These are phyloP conservation scores for Halesus radiatus DNA, from an alignment of 1,140 invertebrate genomes.

Conservation along the genomic window DNA sequence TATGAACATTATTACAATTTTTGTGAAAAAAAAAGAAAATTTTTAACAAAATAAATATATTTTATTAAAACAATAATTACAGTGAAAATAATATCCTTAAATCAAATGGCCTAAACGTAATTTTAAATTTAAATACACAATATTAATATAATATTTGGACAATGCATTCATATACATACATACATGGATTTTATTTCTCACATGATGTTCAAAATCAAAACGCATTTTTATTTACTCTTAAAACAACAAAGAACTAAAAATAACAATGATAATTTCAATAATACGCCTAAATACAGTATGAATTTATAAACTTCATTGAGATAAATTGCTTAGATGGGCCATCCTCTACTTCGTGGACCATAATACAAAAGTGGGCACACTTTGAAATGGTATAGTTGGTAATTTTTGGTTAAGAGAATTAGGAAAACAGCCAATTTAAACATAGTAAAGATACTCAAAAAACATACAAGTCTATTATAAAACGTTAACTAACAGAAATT, in stretches of 20 bases:
- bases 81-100: not conserved
- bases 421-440: too few species aligned
- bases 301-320: not conserved
- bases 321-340: not conserved
- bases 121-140: conserved; percentile 6
- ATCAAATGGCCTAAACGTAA: not conserved
- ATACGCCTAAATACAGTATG: not conserved
- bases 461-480: too few species aligned
- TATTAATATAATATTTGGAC: conserved; percentile 30
- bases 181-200: too few species aligned
- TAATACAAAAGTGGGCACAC: not conserved
- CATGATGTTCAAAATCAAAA: not conserved
- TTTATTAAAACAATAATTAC: not conserved
- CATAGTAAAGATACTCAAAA: too few species aligned
- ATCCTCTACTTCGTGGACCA: not conserved
- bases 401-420: too few species aligned
- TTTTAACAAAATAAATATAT: not conserved
- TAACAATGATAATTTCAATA: not conserved
- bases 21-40: not conserved
- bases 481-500: too few species aligned
- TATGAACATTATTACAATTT: conserved; percentile 3
- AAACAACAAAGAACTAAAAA: not conserved
- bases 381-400: not conserved
- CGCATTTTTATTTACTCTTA: too few species aligned
- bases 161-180: not conserved